A percentile compares a stretch with the other conserved stretches of the same genome.
phyloP scores from a whole-genome alignment of 2,797 vertebrate genomes.

The Danionella dracula region DNA sequence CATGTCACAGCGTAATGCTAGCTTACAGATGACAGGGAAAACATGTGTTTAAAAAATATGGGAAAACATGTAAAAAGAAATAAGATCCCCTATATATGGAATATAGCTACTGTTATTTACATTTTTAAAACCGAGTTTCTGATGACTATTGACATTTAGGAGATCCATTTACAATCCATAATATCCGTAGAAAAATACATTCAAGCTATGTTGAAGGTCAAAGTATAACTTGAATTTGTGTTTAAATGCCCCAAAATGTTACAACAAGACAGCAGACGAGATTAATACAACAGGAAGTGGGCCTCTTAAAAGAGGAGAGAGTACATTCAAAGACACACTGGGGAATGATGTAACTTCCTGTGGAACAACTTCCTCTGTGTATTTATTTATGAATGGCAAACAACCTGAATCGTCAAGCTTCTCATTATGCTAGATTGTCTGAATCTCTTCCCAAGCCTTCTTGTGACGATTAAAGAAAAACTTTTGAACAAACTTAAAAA shows the following conservation, averaged over 20 bases:
- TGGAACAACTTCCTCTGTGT: conserved; percentile 44
- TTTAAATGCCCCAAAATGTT: conserved; percentile 11
- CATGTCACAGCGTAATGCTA: too few relatives aligned
- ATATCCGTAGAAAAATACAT: too few relatives aligned
- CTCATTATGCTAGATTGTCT: background rate
- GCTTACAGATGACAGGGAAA: too few relatives aligned
- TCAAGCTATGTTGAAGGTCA: too few relatives aligned
- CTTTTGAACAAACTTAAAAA: conserved; percentile 30
- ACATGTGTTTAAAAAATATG: too few relatives aligned
- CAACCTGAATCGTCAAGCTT: too few relatives aligned
- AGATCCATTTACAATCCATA: too few relatives aligned
- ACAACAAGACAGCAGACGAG: conserved; percentile 31
- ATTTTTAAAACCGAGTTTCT: too few relatives aligned
- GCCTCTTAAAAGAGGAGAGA: conserved; percentile 36
- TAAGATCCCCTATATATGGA: too few relatives aligned
- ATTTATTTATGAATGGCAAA: background rate
- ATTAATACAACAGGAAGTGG: conserved; percentile 41
- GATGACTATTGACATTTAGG: too few relatives aligned
- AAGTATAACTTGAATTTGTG: background rate
- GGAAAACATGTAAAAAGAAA: too few relatives aligned
- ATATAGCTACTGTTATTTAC: too few relatives aligned
- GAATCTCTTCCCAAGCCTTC: background rate
- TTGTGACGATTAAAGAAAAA: conserved; percentile 6
- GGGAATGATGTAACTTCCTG: conserved; percentile 57
- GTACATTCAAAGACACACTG: conserved; percentile 14